These are phyloP conservation scores for Thaleichthys pacificus DNA, from an alignment of 2,797 vertebrate genomes.

Conservation along the genomic window DNA sequence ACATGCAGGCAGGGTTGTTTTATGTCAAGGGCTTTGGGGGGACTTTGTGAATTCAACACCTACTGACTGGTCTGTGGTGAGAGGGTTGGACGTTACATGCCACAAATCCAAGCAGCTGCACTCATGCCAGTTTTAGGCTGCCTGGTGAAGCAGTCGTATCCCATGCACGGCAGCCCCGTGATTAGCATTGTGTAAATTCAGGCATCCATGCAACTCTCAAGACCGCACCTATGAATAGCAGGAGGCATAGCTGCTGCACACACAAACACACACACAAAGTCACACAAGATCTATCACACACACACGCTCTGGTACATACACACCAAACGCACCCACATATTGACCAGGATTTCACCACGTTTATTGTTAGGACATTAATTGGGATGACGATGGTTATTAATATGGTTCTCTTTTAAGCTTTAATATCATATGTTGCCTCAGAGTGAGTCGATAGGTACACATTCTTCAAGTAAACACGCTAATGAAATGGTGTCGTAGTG, in stretches of 20 bases:
- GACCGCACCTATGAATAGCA: constrained; percentile 22
- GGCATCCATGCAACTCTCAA: constrained; percentile 16
- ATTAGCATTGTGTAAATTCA: constrained; percentile 30
- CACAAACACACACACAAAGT: constrained; percentile 2
- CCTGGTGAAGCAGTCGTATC: constrained; percentile 20
- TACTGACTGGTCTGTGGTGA: constrained; percentile 11
- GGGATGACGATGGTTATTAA: too few relatives aligned
- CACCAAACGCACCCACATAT: not conserved
- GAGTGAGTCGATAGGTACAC: not conserved
- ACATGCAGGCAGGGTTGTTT: not conserved
- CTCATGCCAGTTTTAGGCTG: constrained; percentile 15
- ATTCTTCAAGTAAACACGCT: not conserved
- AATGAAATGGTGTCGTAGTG: not conserved
- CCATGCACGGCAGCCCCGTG: constrained; percentile 23
- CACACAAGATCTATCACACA: not conserved
- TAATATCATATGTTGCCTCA: not conserved
- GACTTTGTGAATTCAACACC: constrained; percentile 20
- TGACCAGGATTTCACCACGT: not conserved
- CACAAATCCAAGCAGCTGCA: constrained; percentile 40
- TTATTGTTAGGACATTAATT: not conserved
- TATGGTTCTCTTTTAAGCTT: not conserved
- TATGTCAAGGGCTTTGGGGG: constrained; percentile 25
- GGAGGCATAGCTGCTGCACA: constrained; percentile 25
- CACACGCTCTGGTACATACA: not conserved
- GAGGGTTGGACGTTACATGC: constrained; percentile 31